These are phyloP conservation scores for Falco rusticolus DNA, from an alignment of 2,797 vertebrate genomes.

Conservation along the genomic window DNA sequence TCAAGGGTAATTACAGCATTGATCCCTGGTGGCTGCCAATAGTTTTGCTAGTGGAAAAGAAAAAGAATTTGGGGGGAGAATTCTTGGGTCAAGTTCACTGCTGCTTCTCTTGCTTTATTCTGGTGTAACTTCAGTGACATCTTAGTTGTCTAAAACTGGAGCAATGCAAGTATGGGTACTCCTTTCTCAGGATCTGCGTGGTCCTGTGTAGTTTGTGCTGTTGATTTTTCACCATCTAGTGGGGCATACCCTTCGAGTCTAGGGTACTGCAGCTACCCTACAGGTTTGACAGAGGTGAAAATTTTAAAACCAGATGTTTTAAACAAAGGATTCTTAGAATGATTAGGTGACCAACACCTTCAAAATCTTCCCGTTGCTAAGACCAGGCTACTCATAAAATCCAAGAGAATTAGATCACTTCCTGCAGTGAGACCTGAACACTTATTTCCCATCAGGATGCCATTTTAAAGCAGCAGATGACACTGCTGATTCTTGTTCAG, in stretches of 20 bases:
- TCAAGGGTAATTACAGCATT: background rate
- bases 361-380: background rate
- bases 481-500: background rate
- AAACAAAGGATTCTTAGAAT: background rate
- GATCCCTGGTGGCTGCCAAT: slow-evolving; percentile 4
- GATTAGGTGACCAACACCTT: background rate
- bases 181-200: background rate
- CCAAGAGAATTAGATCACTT: background rate
- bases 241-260: background rate
- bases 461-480: background rate
- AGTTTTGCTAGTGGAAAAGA: slow-evolving; percentile 40
- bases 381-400: background rate
- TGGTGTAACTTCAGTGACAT: background rate
- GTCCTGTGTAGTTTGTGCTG: background rate
- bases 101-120: background rate
- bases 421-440: background rate
- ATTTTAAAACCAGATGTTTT: background rate
- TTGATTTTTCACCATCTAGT: background rate
- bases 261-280: background rate
- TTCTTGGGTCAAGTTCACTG: background rate
- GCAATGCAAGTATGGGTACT: background rate
- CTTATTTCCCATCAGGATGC: background rate
- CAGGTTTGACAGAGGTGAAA: background rate
- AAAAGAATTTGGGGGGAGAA: background rate
- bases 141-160: background rate